Percentiles rank a stretch among this genome's conserved stretches.
These are phyloP conservation scores for Anarhynchus alexandrinus DNA, from an alignment of 2,113 vertebrate species.

Conservation along the genomic window DNA sequence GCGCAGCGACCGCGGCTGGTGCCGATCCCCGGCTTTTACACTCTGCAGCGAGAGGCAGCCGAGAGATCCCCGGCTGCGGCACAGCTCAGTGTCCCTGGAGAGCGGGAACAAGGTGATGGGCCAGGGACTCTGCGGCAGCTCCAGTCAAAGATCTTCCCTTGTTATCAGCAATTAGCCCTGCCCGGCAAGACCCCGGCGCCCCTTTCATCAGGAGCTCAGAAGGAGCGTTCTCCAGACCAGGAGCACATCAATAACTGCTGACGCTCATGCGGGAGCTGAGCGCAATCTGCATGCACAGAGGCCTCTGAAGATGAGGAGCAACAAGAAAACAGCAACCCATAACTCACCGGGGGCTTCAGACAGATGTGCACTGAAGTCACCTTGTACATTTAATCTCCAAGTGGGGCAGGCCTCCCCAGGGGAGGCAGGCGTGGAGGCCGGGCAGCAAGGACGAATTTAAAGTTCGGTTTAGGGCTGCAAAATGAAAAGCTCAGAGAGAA, in stretches of 20 bases:
- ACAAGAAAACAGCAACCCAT: neutral
- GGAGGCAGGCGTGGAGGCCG: neutral
- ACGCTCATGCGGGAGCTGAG: neutral
- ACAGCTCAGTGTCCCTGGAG: neutral
- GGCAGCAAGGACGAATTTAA: neutral
- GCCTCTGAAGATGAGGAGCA: neutral
- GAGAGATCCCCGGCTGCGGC: rapidly evolving
- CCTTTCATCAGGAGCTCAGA: neutral
- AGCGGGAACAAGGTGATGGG: rapidly evolving
- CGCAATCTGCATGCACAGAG: neutral
- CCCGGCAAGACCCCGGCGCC: neutral
- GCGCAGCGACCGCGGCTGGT: rapidly evolving
- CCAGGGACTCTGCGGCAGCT: neutral
- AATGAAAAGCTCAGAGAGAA: neutral
- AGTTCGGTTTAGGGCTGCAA: neutral
- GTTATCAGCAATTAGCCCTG: neutral
- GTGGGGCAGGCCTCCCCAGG: neutral
- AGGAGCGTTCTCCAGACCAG: neutral
- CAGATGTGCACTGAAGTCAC: neutral
- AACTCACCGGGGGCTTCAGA: neutral
- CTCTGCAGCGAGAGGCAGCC: no score
- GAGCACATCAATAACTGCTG: neutral
- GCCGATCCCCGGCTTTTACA: rapidly evolving
- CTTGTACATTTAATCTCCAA: neutral
- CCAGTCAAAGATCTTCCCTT: neutral